A percentile compares a stretch with the other conserved stretches of the same genome.
Evolutionary conservation across 2,797 vertebrate species (phyloP).

Genomic region (Neomorphus geoffroyi): DNA sequence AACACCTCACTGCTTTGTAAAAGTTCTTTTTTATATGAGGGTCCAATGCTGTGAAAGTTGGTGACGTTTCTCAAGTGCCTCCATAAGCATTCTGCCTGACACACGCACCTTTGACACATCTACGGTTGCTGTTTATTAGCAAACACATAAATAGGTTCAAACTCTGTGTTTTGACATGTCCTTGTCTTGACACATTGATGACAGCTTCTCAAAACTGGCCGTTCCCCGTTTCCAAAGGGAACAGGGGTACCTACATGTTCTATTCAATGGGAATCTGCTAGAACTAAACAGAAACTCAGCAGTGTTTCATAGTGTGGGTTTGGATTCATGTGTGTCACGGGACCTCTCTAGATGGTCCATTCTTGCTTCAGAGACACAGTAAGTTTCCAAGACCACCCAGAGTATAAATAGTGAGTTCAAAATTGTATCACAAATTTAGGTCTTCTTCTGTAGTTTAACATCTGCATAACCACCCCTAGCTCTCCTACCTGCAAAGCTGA

Average conservation of each 20-base stretch:
- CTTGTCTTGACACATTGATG: not conserved
- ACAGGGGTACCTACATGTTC: not conserved
- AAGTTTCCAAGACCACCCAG: not conserved
- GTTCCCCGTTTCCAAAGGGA: not conserved
- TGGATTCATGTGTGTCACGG: not conserved
- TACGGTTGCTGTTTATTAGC: not conserved
- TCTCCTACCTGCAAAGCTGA: not conserved
- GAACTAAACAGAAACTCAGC: not conserved
- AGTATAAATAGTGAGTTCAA: not conserved
- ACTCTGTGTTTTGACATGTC: not conserved
- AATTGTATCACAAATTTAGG: not conserved
- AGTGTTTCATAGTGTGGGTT: rapidly evolving
- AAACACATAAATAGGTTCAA: not conserved
- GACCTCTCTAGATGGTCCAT: not conserved
- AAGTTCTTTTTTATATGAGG: not conserved
- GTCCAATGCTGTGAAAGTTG: not conserved
- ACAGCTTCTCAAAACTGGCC: not conserved
- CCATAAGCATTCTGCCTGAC: not conserved
- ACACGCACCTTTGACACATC: not conserved
- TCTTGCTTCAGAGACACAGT: not conserved
- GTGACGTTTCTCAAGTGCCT: not conserved
- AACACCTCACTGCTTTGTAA: not conserved
- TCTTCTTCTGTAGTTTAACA: not conserved
- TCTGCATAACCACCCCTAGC: not conserved
- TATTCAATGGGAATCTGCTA: not conserved